Evolutionary conservation across 2,888 invertebrate genomes (phyloP).

Genomic region (Tenthredo livida): DNA sequence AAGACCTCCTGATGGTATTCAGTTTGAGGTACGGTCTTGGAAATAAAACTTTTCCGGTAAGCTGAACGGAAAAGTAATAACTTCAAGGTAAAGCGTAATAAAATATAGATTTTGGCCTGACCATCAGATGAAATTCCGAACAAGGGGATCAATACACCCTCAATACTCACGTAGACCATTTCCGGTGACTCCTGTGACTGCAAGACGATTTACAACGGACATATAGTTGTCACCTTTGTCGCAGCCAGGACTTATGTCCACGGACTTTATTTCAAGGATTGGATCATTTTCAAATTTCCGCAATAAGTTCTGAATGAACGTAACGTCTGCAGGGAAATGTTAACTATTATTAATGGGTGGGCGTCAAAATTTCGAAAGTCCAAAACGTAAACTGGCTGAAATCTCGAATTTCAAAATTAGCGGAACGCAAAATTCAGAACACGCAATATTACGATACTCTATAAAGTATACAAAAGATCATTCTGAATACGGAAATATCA

Average conservation of each 20-base stretch:
- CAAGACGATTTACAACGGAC: conserved; percentile 44
- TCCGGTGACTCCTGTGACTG: conserved; percentile 31
- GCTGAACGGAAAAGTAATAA: conserved; percentile 1
- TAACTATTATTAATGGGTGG: neutral
- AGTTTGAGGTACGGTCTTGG: conserved; percentile 18
- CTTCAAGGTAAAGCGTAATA: neutral
- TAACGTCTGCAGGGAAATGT: neutral
- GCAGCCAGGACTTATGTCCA: conserved; percentile 29
- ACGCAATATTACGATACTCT: too few species aligned
- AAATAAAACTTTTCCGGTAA: conserved; percentile 32
- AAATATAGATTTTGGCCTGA: neutral
- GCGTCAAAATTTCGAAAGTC: too few species aligned
- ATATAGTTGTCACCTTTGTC: conserved; percentile 45
- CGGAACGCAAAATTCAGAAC: too few species aligned
- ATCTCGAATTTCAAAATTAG: too few species aligned
- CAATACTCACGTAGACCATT: conserved; percentile 38
- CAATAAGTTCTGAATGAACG: conserved; percentile 24
- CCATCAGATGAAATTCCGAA: neutral
- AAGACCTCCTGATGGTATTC: conserved; percentile 43
- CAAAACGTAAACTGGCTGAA: too few species aligned
- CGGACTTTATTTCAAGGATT: conserved; percentile 24
- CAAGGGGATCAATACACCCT: neutral
- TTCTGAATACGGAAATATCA: too few species aligned
- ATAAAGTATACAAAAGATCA: too few species aligned
- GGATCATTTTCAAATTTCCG: conserved; percentile 45